phyloP scores from a whole-genome alignment of 2,113 vertebrate species.

The Rhinoptilus africanus region DNA sequence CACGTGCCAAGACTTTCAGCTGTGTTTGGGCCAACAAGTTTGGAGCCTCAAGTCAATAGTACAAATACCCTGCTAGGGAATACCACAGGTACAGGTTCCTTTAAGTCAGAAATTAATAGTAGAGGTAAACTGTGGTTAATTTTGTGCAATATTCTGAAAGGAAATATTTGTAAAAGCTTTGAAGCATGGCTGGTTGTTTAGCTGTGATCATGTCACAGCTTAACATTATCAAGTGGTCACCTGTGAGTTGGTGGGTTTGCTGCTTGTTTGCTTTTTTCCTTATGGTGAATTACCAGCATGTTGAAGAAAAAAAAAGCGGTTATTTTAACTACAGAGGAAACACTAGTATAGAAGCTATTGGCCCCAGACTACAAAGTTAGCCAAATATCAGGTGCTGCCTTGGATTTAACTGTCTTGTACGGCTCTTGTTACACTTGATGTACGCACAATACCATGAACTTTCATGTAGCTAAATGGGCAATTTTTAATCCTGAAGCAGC shows the following conservation, averaged over 20 bases:
- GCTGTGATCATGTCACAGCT: too few relatives aligned
- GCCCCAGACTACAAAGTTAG: not conserved
- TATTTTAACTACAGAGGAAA: not conserved
- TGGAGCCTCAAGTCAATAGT: not conserved
- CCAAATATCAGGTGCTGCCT: not conserved
- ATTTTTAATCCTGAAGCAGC: not conserved
- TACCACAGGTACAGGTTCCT: not conserved
- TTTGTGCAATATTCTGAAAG: not conserved
- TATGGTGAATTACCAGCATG: not conserved
- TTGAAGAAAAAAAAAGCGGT: not conserved
- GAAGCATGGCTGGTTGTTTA: not conserved
- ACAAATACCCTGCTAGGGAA: not conserved
- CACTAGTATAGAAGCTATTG: not conserved
- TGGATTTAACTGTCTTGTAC: not conserved
- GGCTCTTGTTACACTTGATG: not conserved
- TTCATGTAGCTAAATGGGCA: not conserved
- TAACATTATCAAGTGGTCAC: not conserved
- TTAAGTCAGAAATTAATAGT: not conserved
- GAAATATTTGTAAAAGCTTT: not conserved
- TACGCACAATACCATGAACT: too few relatives aligned
- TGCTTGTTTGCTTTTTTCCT: not conserved
- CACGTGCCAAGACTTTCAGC: not conserved
- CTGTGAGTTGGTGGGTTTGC: not conserved
- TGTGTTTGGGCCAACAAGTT: not conserved
- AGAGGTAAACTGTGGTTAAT: not conserved